These are phyloP conservation scores for Drosophila helvetica DNA, from an alignment of 2,888 invertebrate species.

Conservation along the genomic window DNA sequence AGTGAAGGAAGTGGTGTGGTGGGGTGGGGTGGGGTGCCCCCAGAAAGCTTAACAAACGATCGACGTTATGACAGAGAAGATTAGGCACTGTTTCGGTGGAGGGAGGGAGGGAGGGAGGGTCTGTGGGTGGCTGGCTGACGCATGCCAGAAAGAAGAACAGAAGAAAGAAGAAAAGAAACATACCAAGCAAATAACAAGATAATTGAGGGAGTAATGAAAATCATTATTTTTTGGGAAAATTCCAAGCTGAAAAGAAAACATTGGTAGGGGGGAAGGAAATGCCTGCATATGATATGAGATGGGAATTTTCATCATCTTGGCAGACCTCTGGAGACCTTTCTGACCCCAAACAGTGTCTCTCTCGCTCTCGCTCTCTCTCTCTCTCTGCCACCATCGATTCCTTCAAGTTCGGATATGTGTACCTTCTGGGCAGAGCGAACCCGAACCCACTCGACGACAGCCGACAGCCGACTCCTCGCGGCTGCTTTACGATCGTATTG, in stretches of 20 bases:
- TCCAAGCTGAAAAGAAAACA: not conserved
- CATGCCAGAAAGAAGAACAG: slow-evolving; percentile 15
- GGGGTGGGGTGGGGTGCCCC: too few relatives aligned
- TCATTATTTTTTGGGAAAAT: not conserved
- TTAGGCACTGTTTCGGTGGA: slow-evolving; percentile 15
- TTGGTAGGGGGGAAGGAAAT: too few relatives aligned
- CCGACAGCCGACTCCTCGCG: slow-evolving; percentile 5
- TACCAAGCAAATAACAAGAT: slow-evolving; percentile 7
- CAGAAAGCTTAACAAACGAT: slow-evolving; percentile 44
- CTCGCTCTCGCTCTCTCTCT: too few relatives aligned
- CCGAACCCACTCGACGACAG: slow-evolving; percentile 29
- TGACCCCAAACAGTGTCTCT: not conserved
- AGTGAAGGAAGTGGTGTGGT: not conserved
- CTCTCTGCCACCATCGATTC: too few relatives aligned
- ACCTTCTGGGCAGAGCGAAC: too few relatives aligned
- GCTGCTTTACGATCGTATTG: slow-evolving; percentile 29
- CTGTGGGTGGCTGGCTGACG: slow-evolving; percentile 25
- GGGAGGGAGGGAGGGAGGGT: not conserved
- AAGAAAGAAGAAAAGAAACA: not conserved
- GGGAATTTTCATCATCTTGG: not conserved
- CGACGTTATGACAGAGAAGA: slow-evolving; percentile 46
- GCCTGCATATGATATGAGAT: too few relatives aligned
- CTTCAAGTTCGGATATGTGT: too few relatives aligned
- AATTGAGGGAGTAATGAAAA: not conserved
- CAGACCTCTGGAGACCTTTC: not conserved